phyloP scores from a whole-genome alignment of 2,797 vertebrate genomes.

The Pachyuromys duprasi region DNA sequence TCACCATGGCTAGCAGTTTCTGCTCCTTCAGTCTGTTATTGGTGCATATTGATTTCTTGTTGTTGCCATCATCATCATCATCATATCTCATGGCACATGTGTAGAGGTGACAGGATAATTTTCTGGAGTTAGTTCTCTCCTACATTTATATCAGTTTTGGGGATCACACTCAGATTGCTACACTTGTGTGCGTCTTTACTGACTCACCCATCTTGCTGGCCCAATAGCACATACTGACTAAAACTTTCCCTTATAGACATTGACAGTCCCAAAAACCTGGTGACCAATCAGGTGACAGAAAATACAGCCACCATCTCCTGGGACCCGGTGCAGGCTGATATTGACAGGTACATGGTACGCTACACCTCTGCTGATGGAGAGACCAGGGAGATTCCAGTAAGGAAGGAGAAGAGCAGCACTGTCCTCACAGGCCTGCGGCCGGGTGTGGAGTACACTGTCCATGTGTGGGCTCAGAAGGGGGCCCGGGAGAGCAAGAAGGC shows the following conservation, averaged over 20 bases:
- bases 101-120: not conserved
- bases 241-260: slow-evolving; percentile 84
- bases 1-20: not conserved
- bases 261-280: slow-evolving; percentile 88
- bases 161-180: not conserved
- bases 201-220: not conserved
- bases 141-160: not conserved
- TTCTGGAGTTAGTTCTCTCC: not conserved
- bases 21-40: not conserved
- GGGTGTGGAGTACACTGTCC: slow-evolving; percentile 87
- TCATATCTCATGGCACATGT: not conserved
- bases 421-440: slow-evolving; percentile 88
- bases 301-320: slow-evolving; percentile 88
- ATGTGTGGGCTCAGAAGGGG: slow-evolving; percentile 90
- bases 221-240: not conserved
- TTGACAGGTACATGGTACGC: slow-evolving; percentile 89
- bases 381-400: slow-evolving; percentile 85
- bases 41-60: not conserved
- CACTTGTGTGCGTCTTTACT: not conserved
- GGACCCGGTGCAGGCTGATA: slow-evolving; percentile 86
- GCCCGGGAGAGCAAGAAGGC: slow-evolving; percentile 87
- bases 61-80: not conserved
- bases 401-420: slow-evolving; percentile 84
- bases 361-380: slow-evolving; percentile 87
- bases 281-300: slow-evolving; percentile 87